Conservation (phyloP, 1,140 invertebrate genomes). For the Drosophila gunungcola region DNA sequence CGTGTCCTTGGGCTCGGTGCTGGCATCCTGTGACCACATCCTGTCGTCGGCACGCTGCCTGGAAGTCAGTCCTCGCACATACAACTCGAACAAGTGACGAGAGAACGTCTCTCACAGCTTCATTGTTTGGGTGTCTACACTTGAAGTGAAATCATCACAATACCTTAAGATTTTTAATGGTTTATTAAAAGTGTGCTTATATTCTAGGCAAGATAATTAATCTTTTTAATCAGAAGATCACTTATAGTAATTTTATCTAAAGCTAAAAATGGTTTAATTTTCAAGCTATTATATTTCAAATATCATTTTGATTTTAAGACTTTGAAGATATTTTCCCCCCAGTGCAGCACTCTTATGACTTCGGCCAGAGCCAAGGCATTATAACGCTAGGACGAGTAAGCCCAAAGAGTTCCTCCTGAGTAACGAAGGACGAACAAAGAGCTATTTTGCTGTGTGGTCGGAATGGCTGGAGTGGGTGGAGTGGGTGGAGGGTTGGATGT, state of each 20-base stretch:
- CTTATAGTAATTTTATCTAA: too few relatives aligned
- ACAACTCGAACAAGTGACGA: background rate
- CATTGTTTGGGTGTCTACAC: conserved; percentile 16
- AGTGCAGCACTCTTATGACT: conserved; percentile 63
- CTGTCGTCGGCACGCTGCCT: conserved; percentile 63
- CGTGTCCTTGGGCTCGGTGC: conserved; percentile 48
- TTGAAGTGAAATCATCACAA: background rate
- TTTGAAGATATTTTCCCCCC: conserved; percentile 5
- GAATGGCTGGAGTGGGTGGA: too few relatives aligned
- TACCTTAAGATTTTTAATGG: too few relatives aligned
- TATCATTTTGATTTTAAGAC: too few relatives aligned
- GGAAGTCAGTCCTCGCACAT: conserved; percentile 5
- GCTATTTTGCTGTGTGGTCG: conserved; percentile 26
- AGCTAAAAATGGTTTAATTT: too few relatives aligned
- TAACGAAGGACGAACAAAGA: conserved; percentile 67
- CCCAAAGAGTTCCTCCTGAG: conserved; percentile 29
- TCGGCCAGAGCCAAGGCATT: conserved; percentile 54
- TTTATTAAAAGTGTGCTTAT: too few relatives aligned
- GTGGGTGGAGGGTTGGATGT: conserved; percentile 10
- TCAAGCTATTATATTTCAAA: too few relatives aligned
- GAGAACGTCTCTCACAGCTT: conserved; percentile 4
- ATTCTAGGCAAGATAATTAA: too few relatives aligned
- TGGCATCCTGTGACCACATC: conserved; percentile 74
- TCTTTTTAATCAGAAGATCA: too few relatives aligned
- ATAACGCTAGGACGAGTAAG: conserved; percentile 58